Evolutionary conservation across 30 jellyfish, hydroid and myxozoan species (phyloP).

Genomic region (Mastigias papua): DNA sequence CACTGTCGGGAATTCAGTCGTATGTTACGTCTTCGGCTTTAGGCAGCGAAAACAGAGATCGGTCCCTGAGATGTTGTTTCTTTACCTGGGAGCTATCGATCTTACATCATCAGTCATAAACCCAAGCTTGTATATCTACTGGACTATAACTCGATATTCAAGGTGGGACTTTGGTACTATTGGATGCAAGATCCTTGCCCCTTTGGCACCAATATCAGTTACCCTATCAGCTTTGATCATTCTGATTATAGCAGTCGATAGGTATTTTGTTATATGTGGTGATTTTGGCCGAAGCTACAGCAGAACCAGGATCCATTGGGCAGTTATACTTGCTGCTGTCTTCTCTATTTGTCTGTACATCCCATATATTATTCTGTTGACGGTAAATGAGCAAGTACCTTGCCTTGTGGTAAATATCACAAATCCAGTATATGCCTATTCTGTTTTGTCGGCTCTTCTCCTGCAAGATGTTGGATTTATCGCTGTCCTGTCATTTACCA

Average conservation of each 20-base stretch:
- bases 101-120: slow-evolving; percentile 81
- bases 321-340: slow-evolving; percentile 47
- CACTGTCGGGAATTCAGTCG: slow-evolving; percentile 84
- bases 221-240: slow-evolving; percentile 88
- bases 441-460: slow-evolving; percentile 62
- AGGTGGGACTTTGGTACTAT: slow-evolving; percentile 93
- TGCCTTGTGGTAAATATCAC: slow-evolving; percentile 48
- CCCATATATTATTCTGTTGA: slow-evolving; percentile 54
- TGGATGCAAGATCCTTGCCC: slow-evolving; percentile 86
- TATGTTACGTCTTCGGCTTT: slow-evolving; percentile 84
- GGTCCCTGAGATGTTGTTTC: slow-evolving; percentile 87
- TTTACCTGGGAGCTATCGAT: slow-evolving; percentile 82
- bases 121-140: slow-evolving; percentile 78
- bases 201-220: slow-evolving; percentile 84
- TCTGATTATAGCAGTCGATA: slow-evolving; percentile 84
- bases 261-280: slow-evolving; percentile 77
- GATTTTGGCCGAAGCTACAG: slow-evolving; percentile 85
- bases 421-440: slow-evolving; percentile 56
- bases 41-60: slow-evolving; percentile 65
- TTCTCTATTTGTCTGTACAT: slow-evolving; percentile 59
- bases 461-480: slow-evolving; percentile 77
- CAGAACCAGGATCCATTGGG: slow-evolving; percentile 39
- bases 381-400: slow-evolving; percentile 6
- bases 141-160: slow-evolving; percentile 73
- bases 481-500: slow-evolving; percentile 69